These are phyloP conservation scores for Drepana arcuata DNA, from an alignment of 1,140 invertebrate species.

Conservation along the genomic window DNA sequence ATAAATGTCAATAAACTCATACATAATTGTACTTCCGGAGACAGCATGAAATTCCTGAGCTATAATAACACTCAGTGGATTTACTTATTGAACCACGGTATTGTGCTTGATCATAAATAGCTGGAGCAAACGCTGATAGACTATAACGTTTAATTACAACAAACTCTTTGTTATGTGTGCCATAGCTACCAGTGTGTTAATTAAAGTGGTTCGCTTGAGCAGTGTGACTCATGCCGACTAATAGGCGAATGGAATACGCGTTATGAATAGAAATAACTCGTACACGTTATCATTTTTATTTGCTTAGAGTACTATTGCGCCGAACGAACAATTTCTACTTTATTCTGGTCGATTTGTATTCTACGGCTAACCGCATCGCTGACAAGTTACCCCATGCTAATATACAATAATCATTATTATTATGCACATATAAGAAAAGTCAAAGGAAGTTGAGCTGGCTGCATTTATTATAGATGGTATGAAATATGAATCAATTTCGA, in stretches of 20 bases:
- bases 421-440: constrained; percentile 23
- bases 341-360: constrained; percentile 63
- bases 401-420: constrained; percentile 28
- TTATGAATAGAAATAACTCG: constrained; percentile 16
- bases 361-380: constrained; percentile 17
- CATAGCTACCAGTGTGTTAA: constrained; percentile 6
- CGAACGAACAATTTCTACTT: constrained; percentile 57
- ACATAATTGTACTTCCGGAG: no score
- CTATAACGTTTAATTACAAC: no score
- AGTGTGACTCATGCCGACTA: constrained; percentile 7
- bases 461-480: constrained; percentile 23
- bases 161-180: no score
- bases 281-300: background rate
- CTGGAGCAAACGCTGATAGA: background rate
- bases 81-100: no score
- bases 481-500: constrained; percentile 4
- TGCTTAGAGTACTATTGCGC: constrained; percentile 26
- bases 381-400: constrained; percentile 35
- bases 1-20: no score
- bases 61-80: no score
- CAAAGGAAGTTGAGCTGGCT: constrained; percentile 32
- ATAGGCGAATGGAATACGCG: constrained; percentile 1
- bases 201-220: constrained; percentile 2
- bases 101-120: no score
- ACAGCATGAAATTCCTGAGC: no score